These are phyloP conservation scores for Protobothrops mucrosquamatus DNA, from an alignment of 2,113 vertebrate genomes.

Conservation along the genomic window DNA sequence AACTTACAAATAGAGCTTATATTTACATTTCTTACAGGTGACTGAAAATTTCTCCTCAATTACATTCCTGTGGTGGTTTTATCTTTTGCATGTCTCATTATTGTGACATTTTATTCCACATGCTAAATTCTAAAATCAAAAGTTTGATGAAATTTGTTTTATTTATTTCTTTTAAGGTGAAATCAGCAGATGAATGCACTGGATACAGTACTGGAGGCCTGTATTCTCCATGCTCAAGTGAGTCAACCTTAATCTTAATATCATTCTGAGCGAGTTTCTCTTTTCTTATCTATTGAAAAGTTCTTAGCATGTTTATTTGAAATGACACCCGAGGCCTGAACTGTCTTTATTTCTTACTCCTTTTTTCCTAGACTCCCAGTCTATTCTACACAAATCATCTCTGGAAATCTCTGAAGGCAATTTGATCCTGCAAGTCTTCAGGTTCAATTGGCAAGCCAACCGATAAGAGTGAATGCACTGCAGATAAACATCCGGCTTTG, in stretches of 20 bases:
- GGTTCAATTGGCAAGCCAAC: slow-evolving; percentile 16
- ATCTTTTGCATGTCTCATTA: background rate
- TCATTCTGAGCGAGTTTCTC: slow-evolving; percentile 1
- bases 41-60: background rate
- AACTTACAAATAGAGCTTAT: background rate
- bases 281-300: slow-evolving; percentile 9
- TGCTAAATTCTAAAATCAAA: background rate
- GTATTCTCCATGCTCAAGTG: background rate
- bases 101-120: background rate
- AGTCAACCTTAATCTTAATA: background rate
- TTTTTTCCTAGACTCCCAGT: background rate
- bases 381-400: slow-evolving; percentile 15
- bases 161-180: background rate
- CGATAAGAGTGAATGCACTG: slow-evolving; percentile 11
- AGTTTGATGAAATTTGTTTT: slow-evolving; percentile 21
- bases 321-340: background rate
- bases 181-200: slow-evolving; percentile 13
- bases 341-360: background rate
- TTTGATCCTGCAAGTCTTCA: slow-evolving; percentile 25
- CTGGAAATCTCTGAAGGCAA: slow-evolving; percentile 3
- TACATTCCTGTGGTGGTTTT: background rate
- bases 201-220: background rate
- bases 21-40: background rate
- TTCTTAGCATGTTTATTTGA: slow-evolving; percentile 22
- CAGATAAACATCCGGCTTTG: slow-evolving; percentile 21